Evolutionary conservation across 2,888 invertebrate genomes (phyloP).

Genomic region (Trichacis sp.): DNA sequence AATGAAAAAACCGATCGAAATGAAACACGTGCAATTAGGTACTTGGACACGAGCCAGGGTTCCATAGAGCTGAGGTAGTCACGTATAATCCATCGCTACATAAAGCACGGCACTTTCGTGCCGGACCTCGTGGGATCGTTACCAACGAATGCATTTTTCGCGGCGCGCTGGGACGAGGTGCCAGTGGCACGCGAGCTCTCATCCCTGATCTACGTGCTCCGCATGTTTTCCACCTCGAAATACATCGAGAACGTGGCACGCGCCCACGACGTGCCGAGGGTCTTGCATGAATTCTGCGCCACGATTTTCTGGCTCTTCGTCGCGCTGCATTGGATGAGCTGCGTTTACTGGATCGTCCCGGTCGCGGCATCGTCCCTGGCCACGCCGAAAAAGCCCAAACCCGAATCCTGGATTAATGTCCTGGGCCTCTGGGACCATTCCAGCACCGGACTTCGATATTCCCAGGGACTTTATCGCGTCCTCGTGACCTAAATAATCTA

Average conservation of each 20-base stretch:
- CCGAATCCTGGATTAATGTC: slow-evolving; percentile 55
- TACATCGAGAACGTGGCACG: slow-evolving; percentile 49
- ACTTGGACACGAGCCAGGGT: slow-evolving; percentile 51
- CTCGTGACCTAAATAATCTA: slow-evolving; percentile 52
- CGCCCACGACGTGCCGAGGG: slow-evolving; percentile 44
- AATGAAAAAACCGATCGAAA: neutral
- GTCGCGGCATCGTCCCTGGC: slow-evolving; percentile 43
- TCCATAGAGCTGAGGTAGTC: slow-evolving; percentile 51
- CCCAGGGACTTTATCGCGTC: slow-evolving; percentile 50
- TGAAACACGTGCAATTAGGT: slow-evolving; percentile 44
- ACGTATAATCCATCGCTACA: slow-evolving; percentile 51
- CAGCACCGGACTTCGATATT: slow-evolving; percentile 41
- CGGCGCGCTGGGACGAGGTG: slow-evolving; percentile 43
- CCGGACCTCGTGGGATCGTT: slow-evolving; percentile 58
- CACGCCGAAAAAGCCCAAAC: slow-evolving; percentile 39
- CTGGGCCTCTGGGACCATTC: slow-evolving; percentile 50
- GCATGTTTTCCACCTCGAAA: slow-evolving; percentile 49
- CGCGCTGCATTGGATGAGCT: slow-evolving; percentile 60
- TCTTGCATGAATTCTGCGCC: slow-evolving; percentile 49
- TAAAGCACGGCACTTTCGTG: slow-evolving; percentile 49
- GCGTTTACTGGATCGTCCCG: slow-evolving; percentile 55
- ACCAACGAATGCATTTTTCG: slow-evolving; percentile 59
- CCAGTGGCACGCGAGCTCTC: slow-evolving; percentile 50
- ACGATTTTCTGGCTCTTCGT: slow-evolving; percentile 52
- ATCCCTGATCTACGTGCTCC: slow-evolving; percentile 53